A percentile compares a stretch with the other conserved stretches of the same genome.
These are phyloP conservation scores for Lymantria monacha DNA, from an alignment of 2,888 invertebrate species.

Conservation along the genomic window DNA sequence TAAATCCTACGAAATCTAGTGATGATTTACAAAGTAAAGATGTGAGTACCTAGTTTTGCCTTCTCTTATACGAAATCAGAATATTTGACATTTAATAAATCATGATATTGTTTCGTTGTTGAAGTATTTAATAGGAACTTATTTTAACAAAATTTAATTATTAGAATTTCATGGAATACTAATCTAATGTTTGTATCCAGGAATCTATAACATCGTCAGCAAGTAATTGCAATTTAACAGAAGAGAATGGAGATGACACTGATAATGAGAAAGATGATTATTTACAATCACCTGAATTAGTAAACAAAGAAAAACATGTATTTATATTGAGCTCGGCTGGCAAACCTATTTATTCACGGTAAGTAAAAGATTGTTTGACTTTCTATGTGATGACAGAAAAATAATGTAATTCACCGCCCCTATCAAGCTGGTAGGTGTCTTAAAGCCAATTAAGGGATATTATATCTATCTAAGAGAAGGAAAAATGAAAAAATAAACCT, in stretches of 20 bases:
- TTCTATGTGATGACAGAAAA: no score
- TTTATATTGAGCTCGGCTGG: slow-evolving; percentile 98
- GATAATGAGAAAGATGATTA: slow-evolving; percentile 83
- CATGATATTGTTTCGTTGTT: no score
- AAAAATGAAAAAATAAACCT: no score
- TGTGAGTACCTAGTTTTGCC: slow-evolving; percentile 39
- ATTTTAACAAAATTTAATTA: no score
- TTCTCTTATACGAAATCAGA: neutral
- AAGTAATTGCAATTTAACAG: slow-evolving; percentile 60
- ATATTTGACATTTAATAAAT: neutral
- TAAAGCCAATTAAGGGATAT: no score
- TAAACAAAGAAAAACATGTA: slow-evolving; percentile 92
- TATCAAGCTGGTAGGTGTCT: no score
- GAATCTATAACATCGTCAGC: slow-evolving; percentile 62
- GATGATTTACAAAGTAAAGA: slow-evolving; percentile 69
- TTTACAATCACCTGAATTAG: slow-evolving; percentile 87
- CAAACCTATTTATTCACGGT: slow-evolving; percentile 97
- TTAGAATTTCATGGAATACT: no score
- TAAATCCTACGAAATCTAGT: slow-evolving; percentile 60
- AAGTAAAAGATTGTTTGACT: slow-evolving; percentile 7
- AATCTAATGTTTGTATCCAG: slow-evolving; percentile 35
- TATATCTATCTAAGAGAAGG: no score
- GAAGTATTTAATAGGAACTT: no score
- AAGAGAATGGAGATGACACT: slow-evolving; percentile 57
- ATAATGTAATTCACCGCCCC: no score